A percentile compares a stretch with the other conserved stretches of the same genome.
phyloP scores from a whole-genome alignment of 1,140 invertebrate species.

The Colletes gigas region DNA sequence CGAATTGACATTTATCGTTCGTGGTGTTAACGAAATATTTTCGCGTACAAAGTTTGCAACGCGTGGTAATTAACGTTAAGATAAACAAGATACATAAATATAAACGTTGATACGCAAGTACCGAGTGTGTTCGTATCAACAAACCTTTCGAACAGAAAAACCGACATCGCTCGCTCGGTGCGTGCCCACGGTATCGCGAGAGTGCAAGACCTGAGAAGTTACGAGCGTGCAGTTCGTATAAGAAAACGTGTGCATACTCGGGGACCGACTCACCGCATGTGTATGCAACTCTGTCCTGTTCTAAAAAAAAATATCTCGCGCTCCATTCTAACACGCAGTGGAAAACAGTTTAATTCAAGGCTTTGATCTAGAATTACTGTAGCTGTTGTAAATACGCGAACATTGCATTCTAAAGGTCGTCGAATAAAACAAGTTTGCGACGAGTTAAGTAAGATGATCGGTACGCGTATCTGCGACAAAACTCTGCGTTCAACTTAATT shows the following conservation, averaged over 20 bases:
- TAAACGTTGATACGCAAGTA: too few species aligned
- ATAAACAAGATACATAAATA: too few species aligned
- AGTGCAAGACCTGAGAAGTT: neutral
- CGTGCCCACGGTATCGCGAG: neutral
- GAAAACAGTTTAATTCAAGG: constrained; percentile 46
- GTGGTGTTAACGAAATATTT: too few species aligned
- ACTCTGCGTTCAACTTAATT: neutral
- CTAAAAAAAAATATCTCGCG: constrained; percentile 23
- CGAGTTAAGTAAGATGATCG: neutral
- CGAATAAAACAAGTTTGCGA: constrained; percentile 21
- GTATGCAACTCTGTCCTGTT: neutral
- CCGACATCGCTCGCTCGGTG: neutral
- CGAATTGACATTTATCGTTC: too few species aligned
- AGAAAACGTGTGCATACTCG: neutral
- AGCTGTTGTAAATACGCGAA: constrained; percentile 8
- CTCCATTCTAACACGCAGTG: constrained; percentile 25
- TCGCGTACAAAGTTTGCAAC: too few species aligned
- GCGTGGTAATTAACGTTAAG: too few species aligned
- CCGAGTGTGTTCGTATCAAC: neutral
- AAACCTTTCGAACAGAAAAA: neutral
- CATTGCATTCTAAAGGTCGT: constrained; percentile 12
- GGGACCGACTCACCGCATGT: neutral
- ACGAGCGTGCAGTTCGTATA: neutral
- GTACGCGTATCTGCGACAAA: too few species aligned
- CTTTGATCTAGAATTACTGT: constrained; percentile 33